Evolutionary conservation across 1,140 invertebrate species (phyloP).

Genomic region (Pemphigus obesinymphae): DNA sequence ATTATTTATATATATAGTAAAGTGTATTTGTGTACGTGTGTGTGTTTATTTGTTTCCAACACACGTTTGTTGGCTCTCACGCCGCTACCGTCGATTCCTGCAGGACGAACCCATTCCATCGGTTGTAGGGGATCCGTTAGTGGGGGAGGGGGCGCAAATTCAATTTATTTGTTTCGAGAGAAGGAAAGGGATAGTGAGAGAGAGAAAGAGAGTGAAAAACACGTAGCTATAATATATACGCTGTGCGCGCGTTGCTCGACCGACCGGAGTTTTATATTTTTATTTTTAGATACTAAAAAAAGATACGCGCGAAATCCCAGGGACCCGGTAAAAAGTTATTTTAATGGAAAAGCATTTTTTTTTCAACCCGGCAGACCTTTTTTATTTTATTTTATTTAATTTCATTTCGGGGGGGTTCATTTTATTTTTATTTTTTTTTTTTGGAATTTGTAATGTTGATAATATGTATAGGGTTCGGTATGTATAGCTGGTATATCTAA

Average conservation of each 20-base stretch:
- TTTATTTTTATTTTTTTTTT: too few relatives aligned
- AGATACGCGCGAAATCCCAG: slow-evolving; percentile 14
- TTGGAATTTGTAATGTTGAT: background rate
- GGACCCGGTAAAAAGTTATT: slow-evolving; percentile 13
- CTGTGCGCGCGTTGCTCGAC: background rate
- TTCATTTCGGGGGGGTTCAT: too few relatives aligned
- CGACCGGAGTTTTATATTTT: background rate
- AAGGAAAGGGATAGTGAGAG: too few relatives aligned
- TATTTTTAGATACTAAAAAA: background rate
- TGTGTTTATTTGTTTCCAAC: slow-evolving; percentile 32
- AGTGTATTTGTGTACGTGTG: background rate
- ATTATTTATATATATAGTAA: background rate
- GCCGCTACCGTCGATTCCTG: background rate
- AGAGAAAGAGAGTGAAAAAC: slow-evolving; percentile 30
- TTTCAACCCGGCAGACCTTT: background rate
- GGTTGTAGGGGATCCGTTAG: background rate
- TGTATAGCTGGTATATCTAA: too few relatives aligned
- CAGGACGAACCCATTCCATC: background rate
- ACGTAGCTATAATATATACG: background rate
- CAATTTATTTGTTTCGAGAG: slow-evolving; percentile 37
- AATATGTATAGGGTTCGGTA: background rate
- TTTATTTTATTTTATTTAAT: background rate
- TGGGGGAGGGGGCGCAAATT: slow-evolving; percentile 26
- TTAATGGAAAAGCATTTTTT: slow-evolving; percentile 23
- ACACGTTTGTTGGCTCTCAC: slow-evolving; percentile 12